A percentile compares a stretch with the other conserved stretches of the same genome.
These are phyloP conservation scores for Bombus superbus DNA, from an alignment of 1,140 invertebrate genomes.

Conservation along the genomic window DNA sequence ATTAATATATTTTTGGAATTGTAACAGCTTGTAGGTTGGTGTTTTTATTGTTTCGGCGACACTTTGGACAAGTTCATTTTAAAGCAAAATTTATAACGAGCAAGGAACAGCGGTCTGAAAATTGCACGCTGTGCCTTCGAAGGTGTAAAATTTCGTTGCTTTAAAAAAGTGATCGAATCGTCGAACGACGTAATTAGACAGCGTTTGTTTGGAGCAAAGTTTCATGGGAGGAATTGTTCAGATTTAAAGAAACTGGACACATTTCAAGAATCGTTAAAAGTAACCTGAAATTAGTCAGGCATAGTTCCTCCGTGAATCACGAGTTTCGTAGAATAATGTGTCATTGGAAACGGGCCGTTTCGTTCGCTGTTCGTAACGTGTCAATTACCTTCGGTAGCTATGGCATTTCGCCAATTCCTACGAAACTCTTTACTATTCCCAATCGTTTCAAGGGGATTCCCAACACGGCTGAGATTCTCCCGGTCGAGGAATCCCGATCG, in stretches of 20 bases:
- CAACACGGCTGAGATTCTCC: constrained; percentile 33
- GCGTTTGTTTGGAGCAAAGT: too few relatives aligned
- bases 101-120: too few relatives aligned
- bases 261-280: too few relatives aligned
- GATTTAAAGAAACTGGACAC: neutral
- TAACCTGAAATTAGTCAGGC: neutral
- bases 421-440: constrained; percentile 41
- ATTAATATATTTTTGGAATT: neutral
- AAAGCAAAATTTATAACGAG: neutral
- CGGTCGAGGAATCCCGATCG: constrained; percentile 44
- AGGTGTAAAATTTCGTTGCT: too few relatives aligned
- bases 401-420: constrained; percentile 32
- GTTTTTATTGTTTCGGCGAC: neutral
- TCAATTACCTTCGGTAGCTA: constrained; percentile 20
- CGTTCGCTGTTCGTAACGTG: constrained; percentile 18
- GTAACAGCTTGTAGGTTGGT: neutral
- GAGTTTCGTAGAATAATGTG: neutral
- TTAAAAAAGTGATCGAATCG: too few relatives aligned
- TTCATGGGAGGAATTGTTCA: neutral
- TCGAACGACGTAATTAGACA: too few relatives aligned
- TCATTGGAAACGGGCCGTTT: neutral
- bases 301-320: neutral
- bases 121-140: too few relatives aligned
- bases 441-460: constrained; percentile 34
- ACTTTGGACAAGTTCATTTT: neutral